A percentile compares a stretch with the other conserved stretches of the same genome.
Conservation (phyloP, 1,140 invertebrate genomes). For the Nymphalis io region DNA sequence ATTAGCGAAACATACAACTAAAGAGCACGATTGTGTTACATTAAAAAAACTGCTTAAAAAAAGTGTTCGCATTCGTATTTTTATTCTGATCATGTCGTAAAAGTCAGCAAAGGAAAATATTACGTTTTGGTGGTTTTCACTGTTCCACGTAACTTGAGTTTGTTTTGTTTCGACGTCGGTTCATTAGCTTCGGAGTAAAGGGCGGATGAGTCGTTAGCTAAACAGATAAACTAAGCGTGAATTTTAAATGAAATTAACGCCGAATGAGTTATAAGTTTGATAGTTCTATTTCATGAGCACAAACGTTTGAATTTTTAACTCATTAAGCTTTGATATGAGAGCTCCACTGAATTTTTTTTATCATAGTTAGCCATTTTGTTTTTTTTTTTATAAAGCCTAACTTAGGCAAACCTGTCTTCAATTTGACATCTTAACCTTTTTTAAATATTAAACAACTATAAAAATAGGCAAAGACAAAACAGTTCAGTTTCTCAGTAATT, state of each 20-base stretch:
- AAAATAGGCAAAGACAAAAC: too few species aligned
- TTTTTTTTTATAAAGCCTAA: too few species aligned
- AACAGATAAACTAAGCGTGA: constrained; percentile 5
- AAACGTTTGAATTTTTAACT: too few species aligned
- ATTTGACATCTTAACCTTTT: too few species aligned
- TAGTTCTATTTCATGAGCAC: neutral
- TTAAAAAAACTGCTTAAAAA: constrained; percentile 10
- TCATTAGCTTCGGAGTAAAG: constrained; percentile 12
- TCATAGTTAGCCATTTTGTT: too few species aligned
- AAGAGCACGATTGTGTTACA: too few species aligned
- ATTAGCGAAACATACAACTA: too few species aligned
- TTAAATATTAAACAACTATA: too few species aligned
- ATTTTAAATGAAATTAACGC: neutral
- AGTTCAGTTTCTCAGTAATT: too few species aligned
- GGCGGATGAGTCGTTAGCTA: neutral
- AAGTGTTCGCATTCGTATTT: constrained; percentile 16
- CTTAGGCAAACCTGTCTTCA: too few species aligned
- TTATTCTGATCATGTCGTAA: constrained; percentile 28
- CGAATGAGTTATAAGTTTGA: neutral
- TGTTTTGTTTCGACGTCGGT: constrained; percentile 3
- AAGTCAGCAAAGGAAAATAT: constrained; percentile 24
- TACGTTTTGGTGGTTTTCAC: constrained; percentile 10
- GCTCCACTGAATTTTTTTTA: too few species aligned
- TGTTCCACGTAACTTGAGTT: neutral
- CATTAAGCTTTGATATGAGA: too few species aligned